Conservation (phyloP, 2,797 vertebrate genomes). For the Acanthurus tractus region DNA sequence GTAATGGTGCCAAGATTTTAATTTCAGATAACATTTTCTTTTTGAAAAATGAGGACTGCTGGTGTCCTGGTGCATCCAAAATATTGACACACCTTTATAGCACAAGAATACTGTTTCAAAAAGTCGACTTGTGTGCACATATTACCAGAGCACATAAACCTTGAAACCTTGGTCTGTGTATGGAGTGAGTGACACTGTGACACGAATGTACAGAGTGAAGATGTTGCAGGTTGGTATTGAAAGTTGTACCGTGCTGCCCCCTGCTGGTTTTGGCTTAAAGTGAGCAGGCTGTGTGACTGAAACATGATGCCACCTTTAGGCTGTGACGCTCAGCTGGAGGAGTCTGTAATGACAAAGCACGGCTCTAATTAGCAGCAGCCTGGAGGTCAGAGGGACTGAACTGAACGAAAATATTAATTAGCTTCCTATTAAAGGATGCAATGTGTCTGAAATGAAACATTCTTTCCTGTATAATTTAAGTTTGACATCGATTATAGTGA, state of each 20-base stretch:
- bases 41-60: neutral
- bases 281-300: neutral
- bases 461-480: neutral
- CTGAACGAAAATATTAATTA: neutral
- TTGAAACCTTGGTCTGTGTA: too few species aligned
- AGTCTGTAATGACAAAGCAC: neutral
- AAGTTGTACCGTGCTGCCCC: slow-evolving; percentile 56
- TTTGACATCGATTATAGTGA: neutral
- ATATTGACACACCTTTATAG: too few species aligned
- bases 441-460: too few species aligned
- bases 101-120: neutral
- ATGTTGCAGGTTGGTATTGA: neutral
- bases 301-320: neutral
- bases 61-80: neutral
- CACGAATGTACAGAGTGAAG: neutral
- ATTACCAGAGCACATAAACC: rapidly evolving
- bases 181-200: neutral
- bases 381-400: slow-evolving; percentile 5
- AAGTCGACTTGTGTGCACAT: neutral
- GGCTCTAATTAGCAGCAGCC: slow-evolving; percentile 5
- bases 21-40: neutral
- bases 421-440: too few species aligned
- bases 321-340: neutral
- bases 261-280: slow-evolving; percentile 53
- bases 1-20: neutral